Base-by-base conservation (phyloP, 2,113 vertebrate genomes). In the Siniperca knerii region DNA sequence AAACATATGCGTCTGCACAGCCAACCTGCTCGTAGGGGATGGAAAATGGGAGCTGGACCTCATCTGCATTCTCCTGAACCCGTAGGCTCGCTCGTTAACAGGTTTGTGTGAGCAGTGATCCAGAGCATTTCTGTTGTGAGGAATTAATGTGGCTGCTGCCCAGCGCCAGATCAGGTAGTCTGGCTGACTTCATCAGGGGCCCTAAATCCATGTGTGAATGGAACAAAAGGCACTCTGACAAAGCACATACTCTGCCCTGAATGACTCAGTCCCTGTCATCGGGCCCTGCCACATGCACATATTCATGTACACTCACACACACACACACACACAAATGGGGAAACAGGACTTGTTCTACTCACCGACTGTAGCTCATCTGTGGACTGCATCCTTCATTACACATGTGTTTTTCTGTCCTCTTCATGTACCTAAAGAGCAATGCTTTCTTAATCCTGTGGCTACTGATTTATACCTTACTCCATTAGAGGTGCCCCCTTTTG, bases 1-100 rank as follows among this genome's bases (percentile, higher is more conserved):
- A 73, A 88, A 92, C 71, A 67, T 93, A 96, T 96, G 94, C 94
- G 2, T 86, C 86, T 82, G 71, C 95, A 96, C 94, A 93, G 81
- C 83, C 87, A 77, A 37, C 79, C 77, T 69, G 83, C 72, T 89
- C 23, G 46, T 57, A 66, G 64, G 75, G 57, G 85, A 84, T 89
- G 95, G 94, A 95, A 95, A 96, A 94, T 73, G n/a, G 52, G 75
- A 92, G 81, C 81, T 44, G 81, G 81, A 70, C 76, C 86, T 79
- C 75, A 61, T 88, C 76, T 83, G 81, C 86, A 70, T 89, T 90
- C 84, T 87, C 82, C 68, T 54, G 68, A 76, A 80, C 52, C 82
- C 12, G 18, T 40, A 37, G 76, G 67, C 55, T 54, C 1, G 21
- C 84, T 92, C 82, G 68, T 94, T 93, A 92, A 84, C 75, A 87